Evolutionary conservation across 1,140 invertebrate genomes (phyloP), one percentile per base, ranked within the genome.

Genomic region (Diuraphis noxia): DNA sequence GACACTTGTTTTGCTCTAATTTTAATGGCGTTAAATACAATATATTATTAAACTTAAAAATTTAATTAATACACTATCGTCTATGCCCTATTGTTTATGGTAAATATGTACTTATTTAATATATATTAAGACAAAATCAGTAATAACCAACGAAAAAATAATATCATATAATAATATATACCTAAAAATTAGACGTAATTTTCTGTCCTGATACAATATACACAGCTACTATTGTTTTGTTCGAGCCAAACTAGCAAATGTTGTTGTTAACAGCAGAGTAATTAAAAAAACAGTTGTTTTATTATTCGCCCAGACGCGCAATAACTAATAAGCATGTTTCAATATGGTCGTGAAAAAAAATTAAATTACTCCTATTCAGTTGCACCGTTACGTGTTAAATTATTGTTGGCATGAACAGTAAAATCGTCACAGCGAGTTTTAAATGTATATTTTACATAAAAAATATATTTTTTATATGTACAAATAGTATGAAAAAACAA

Each of bases 251-350:
- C n/a, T 19, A 85, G 30, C 36, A 25, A 41, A 30, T 85, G 40
- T 85, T 41, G 25, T 84, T 81, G 40, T 23, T 49, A 49, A 86
- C 25, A 36, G 43, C 43, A 49, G 8, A 86, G 43, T 86, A 86
- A 86, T 86, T 86, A 86, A 36, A 86, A 79, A 86, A 86, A 86
- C 84, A 49, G 84, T 86, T 49, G 84, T 86, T 49, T 49, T 86
- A 41, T 88, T 72, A 88, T 88, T 88, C 46, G 21, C 10, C 38
- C 49, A 63, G 36, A 19, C 36, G 36, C 34, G 38, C 40, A 36
- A 85, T 30, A 17, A 3, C 40, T 84, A 41, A 84, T 86, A 86
- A 46, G 38, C 84, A 86, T 49, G 84, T 86, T 49, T 40, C 38
- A 41, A 72, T 89, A 40, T 89, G 52, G 63, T 77, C 25, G n/a